Evolutionary conservation across 2,888 invertebrate genomes (phyloP), one percentile per base, ranked within the genome.

Genomic region (Bibio marci): DNA sequence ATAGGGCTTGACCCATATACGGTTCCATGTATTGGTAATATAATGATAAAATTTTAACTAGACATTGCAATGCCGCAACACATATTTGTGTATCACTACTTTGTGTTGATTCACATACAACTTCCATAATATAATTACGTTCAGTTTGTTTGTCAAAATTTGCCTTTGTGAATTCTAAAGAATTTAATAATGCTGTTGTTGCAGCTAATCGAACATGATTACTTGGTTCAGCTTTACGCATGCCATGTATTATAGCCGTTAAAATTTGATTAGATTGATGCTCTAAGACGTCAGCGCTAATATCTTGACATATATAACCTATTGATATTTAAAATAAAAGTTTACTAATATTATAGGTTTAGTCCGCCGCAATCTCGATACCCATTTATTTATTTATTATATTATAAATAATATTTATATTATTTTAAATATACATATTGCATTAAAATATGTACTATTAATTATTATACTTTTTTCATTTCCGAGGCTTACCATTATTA

Each of bases 21-120:
- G 87, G 82, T 59, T 98, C 95, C 98, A 99, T 99, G 57, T 87
- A 86, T 62, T 92, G 88, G 59, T 99, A 99, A 62, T 98, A 99
- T 4, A 98, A 70, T 1, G 95, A 87, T 71, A 99, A 81, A 49
- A 99, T 97, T 70, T 92, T 94, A 5, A 79, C 98, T 55, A 99
- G 72, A 66, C 98, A 98, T 60, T 99, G 97, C 40, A 99, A 68
- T 3, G 98, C 94, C 10, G 94, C 92, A 13, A 98, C 97, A 66
- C 82, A 78, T 35, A 98, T 88, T 63, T 87, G 80, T 42, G 83
- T 80, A 55, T 95, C 90, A 37, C 70, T 64, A 6, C 87, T 90
- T 61, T 97, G 97, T 2, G 98, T 98, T 3, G 97, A 91, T 66
- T 97, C 94, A 67, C 98, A 99, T 7, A 98, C 95, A 38, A 94